Evolutionary conservation across 2,113 vertebrate species (phyloP), one percentile per base, ranked within the genome.

Genomic region (Okapia johnstoni): DNA sequence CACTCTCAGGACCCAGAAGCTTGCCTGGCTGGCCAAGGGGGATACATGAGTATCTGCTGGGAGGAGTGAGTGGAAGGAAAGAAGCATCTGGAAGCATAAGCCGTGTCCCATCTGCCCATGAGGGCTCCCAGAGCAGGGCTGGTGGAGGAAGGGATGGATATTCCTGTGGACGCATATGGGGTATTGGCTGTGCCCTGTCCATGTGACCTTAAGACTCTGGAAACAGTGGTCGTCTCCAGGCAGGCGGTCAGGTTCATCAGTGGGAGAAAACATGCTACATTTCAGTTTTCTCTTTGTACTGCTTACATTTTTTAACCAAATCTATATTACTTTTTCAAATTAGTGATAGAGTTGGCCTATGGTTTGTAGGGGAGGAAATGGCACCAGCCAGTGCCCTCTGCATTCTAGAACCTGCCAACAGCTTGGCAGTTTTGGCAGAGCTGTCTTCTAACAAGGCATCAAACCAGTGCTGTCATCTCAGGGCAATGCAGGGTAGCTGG

Each of bases 381-480:
- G 28, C 77, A 50, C 16, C 0, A 2, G 28, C 46, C 76, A 48
- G 76, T 73, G 76, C 76, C 8, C 28, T 77, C 76, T 16, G 4
- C 26, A 16, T 70, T 23, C 76, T 48, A 16, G 43, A 43, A 79
- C 26, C 76, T 17, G 8, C 76, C 46, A 19, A 3, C 2, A 16
- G 77, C 16, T 11, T 80, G 77, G 77, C 77, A 80, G 2, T 17
- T 50, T 3, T 4, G 9, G 28, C 28, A 30, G 28, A 50, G 16
- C 46, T 50, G 28, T 3, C 46, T 48, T 52, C 77, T 25, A 7
- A 54, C 19, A n/a, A 48, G 79, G 33, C 33, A 25, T 81, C 79
- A 36, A n/a, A 8, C 33, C 79, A 36, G 50, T 0, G 1, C 50
- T 5, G 0, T 4, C 11, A 36, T 81, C 79, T 54, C 30, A 81